phyloP scores from a whole-genome alignment of 1,140 invertebrate species.

The Drosophila teissieri region DNA sequence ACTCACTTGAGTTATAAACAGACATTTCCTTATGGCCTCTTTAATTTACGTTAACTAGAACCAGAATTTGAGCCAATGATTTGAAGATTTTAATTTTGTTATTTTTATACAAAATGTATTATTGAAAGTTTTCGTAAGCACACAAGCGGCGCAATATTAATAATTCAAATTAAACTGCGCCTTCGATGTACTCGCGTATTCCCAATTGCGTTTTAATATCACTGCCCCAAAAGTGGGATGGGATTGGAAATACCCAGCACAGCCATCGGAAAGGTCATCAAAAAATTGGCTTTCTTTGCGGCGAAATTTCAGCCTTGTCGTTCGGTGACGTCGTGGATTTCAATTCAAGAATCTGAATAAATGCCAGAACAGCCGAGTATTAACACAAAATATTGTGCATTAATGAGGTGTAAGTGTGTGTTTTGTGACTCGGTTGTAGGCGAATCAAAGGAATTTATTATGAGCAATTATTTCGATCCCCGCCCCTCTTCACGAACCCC shows the following conservation, averaged over 20 bases:
- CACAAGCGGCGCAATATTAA: constrained; percentile 10
- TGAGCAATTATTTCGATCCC: constrained; percentile 18
- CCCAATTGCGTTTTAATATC: constrained; percentile 38
- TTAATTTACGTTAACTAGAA: too few species aligned
- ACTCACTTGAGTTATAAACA: constrained; percentile 6
- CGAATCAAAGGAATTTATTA: constrained; percentile 33
- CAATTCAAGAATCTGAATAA: constrained; percentile 26
- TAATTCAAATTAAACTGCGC: constrained; percentile 19
- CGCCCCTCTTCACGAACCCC: not conserved
- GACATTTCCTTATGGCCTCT: not conserved
- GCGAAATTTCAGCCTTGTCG: constrained; percentile 29
- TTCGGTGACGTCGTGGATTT: constrained; percentile 37
- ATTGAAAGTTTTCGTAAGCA: constrained; percentile 9
- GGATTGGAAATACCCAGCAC: constrained; percentile 9
- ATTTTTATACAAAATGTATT: not conserved
- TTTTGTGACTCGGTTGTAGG: not conserved
- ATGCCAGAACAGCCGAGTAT: constrained; percentile 20
- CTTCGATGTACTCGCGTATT: constrained; percentile 1
- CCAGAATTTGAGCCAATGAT: too few species aligned
- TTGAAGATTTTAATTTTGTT: not conserved
- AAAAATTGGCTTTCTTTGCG: constrained; percentile 7
- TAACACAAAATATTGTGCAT: constrained; percentile 32
- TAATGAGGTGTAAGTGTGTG: constrained; percentile 13
- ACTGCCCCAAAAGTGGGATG: not conserved
- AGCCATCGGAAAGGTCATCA: not conserved